Conservation (phyloP, 2,888 invertebrate genomes). For the Prosapia bicincta region DNA sequence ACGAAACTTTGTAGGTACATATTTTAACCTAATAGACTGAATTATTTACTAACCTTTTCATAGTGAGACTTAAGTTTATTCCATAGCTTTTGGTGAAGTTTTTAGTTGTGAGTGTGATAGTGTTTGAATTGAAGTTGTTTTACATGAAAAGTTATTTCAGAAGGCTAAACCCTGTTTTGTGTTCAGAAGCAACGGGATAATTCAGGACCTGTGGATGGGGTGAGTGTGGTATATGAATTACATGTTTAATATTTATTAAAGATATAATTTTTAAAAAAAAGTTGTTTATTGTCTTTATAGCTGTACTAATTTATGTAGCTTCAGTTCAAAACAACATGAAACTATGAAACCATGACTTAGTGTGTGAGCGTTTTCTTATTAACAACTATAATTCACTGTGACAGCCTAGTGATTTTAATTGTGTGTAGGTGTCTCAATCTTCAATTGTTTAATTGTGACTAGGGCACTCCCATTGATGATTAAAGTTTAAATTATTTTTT, state of each 20-base stretch:
- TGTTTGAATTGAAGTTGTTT: neutral
- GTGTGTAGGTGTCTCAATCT: neutral
- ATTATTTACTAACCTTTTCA: neutral
- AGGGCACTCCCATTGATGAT: neutral
- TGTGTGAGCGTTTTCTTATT: too few species aligned
- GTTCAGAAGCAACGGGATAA: constrained; percentile 36
- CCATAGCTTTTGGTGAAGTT: neutral
- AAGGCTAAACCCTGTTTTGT: constrained; percentile 37
- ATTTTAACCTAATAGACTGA: neutral
- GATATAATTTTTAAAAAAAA: too few species aligned
- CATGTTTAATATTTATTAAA: too few species aligned
- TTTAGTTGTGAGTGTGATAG: neutral
- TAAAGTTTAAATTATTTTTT: neutral
- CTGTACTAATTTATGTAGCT: too few species aligned
- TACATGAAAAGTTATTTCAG: constrained; percentile 4
- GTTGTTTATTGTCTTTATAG: too few species aligned
- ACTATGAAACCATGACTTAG: too few species aligned
- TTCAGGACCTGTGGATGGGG: constrained; percentile 33
- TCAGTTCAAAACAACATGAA: too few species aligned
- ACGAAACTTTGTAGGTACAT: neutral
- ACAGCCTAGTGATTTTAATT: neutral
- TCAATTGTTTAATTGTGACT: neutral
- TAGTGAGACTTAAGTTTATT: too few species aligned
- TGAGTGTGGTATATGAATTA: constrained; percentile 17
- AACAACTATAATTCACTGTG: too few species aligned